A percentile compares a stretch with the other conserved stretches of the same genome.
Evolutionary conservation across 2,113 vertebrate species (phyloP).

Genomic region (Penelope pileata): DNA sequence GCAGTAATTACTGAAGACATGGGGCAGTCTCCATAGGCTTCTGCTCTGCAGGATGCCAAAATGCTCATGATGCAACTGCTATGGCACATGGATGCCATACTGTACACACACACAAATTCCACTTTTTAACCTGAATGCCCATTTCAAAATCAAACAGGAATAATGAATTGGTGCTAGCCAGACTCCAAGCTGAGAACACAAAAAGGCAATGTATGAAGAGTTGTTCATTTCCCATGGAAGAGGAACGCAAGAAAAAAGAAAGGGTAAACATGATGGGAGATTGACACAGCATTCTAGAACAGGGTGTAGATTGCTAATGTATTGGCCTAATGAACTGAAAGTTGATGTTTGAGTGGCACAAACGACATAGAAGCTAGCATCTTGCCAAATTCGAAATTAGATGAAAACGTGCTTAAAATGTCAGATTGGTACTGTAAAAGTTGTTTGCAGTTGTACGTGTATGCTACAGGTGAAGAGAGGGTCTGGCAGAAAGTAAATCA

Average conservation of each 20-base stretch:
- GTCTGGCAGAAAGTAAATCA: neutral
- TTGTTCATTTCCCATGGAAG: neutral
- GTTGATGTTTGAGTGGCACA: neutral
- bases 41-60: neutral
- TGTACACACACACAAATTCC: neutral
- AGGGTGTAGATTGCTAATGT: neutral
- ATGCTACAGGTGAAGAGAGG: neutral
- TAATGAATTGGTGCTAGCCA: neutral
- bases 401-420: constrained; percentile 11
- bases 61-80: neutral
- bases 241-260: neutral
- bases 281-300: neutral
- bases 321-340: constrained; percentile 31
- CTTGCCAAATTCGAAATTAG: neutral
- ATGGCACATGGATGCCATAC: fast-evolving
- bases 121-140: neutral
- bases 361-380: neutral
- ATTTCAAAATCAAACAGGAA: neutral
- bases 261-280: neutral
- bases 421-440: neutral
- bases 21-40: neutral
- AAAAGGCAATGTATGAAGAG: neutral
- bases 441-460: fast-evolving
- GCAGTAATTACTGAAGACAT: neutral
- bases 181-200: neutral